Percentiles rank a stretch among this genome's conserved stretches.
Evolutionary conservation across 2,888 invertebrate genomes (phyloP).

Genomic region (Elegia similella): DNA sequence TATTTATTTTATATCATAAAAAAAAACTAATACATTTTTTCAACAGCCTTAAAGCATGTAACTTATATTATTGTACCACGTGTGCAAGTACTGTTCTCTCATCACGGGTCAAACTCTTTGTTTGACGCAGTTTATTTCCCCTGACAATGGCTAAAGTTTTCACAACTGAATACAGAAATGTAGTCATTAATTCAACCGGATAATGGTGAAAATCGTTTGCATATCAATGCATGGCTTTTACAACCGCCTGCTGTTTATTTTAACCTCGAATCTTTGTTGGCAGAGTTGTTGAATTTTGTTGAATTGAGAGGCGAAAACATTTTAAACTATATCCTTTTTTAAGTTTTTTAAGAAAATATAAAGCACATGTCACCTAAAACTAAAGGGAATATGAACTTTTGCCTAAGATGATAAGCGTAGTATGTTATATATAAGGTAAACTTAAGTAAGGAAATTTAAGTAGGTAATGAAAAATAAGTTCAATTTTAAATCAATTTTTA

Average conservation of each 20-base stretch:
- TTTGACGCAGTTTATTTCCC: slow-evolving; percentile 7
- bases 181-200: not conserved
- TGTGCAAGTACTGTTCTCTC: not conserved
- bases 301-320: not conserved
- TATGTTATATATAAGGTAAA: too few relatives aligned
- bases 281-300: not conserved
- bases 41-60: too few relatives aligned
- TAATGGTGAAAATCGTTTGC: not conserved
- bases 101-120: slow-evolving; percentile 1
- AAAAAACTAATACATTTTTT: too few relatives aligned
- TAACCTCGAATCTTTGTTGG: not conserved
- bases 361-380: too few relatives aligned
- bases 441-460: too few relatives aligned
- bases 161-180: not conserved
- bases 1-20: too few relatives aligned
- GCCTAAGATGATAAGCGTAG: too few relatives aligned
- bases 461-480: too few relatives aligned
- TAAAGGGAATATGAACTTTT: too few relatives aligned
- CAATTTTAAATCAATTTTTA: too few relatives aligned
- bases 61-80: not conserved
- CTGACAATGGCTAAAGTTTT: slow-evolving; percentile 5
- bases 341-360: too few relatives aligned
- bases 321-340: too few relatives aligned
- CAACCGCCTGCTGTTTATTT: not conserved
- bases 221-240: not conserved